Evolutionary conservation across 2,888 invertebrate genomes (phyloP), one percentile per base, ranked within the genome.

Genomic region (Teinopalpus imperialis): DNA sequence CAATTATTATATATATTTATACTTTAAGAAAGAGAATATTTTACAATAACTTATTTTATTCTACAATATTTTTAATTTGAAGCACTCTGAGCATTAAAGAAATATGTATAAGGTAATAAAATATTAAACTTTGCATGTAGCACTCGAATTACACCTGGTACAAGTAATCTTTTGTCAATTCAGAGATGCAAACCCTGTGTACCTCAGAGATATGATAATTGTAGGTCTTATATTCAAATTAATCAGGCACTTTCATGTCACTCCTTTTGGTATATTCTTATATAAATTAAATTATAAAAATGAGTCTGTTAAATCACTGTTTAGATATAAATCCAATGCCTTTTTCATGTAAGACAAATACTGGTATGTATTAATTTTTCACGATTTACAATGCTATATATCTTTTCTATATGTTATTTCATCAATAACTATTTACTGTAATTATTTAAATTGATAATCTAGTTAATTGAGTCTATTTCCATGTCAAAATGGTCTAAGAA

Each of bases 181-280:
- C 10, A 14, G 21, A 30, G 9, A 30, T 35, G 21, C 9, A 12
- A 72, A 81, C 81, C 81, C 80, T 81, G 80, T 74, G 71, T 67
- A 58, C 77, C 75, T 74, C 61, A 62, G 61, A 69, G 77, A 80
- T n/a, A n/a, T n/a, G n/a, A n/a, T 80, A 79, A 78, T 43, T 52
- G 50, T 47, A n/a, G 49, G 47, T 49, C 46, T 56, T 49, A 43
- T 51, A 53, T 59, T 48, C 42, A 63, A 72, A 67, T 57, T 43
- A 66, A 61, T 56, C 54, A 69, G 67, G 60, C 68, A 69, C 65
- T 66, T 66, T 52, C 23, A 57, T 49, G 48, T 57, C 48, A 49
- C 45, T 46, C 2, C 8, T 3, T 42, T 20, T 41, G 14, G 1
- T 24, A 23, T 8, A 13, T 30, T 6, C 10, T 23, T 24, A 3